Conservation (phyloP, 92 coral and sea anemone genomes). For the Siderastrea radians region DNA sequence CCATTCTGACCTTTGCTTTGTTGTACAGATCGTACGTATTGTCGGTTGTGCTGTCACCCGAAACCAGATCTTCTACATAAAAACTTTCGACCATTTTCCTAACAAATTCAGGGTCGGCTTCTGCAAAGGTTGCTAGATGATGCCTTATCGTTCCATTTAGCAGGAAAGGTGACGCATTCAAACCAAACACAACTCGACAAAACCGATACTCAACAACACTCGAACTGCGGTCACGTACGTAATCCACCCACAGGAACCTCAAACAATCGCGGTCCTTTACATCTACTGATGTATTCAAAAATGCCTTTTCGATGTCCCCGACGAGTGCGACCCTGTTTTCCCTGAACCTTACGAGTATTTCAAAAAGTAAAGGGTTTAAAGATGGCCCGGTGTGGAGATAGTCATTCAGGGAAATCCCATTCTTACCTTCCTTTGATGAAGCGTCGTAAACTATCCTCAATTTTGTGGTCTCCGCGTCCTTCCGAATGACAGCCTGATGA, state of each 20-base stretch:
- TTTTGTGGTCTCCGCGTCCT: conserved; percentile 58
- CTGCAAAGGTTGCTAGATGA: background rate
- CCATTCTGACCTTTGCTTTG: conserved; percentile 39
- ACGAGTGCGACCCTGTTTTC: conserved; percentile 41
- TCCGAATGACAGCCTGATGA: conserved; percentile 56
- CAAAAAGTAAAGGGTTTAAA: conserved; percentile 26
- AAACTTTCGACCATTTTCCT: background rate
- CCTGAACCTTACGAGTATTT: conserved; percentile 49
- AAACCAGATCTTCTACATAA: conserved; percentile 62
- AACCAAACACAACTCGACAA: background rate
- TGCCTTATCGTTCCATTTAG: conserved; percentile 43
- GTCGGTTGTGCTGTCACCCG: conserved; percentile 10
- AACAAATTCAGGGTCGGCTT: conserved; percentile 62
- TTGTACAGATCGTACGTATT: conserved; percentile 11
- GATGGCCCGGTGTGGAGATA: conserved; percentile 61
- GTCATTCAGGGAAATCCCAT: conserved; percentile 53
- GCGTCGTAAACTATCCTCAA: conserved; percentile 56
- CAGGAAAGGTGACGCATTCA: conserved; percentile 59
- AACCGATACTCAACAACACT: conserved; percentile 44
- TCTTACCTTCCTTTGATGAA: conserved; percentile 28
- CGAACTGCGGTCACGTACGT: conserved; percentile 17
- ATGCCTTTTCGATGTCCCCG: conserved; percentile 65
- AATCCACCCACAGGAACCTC: conserved; percentile 65
- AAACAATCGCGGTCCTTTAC: conserved; percentile 47
- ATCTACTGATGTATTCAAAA: conserved; percentile 40